Percentiles rank a stretch among this genome's conserved stretches.
Evolutionary conservation across 2,888 invertebrate genomes (phyloP).

Genomic region (Xestia rhomboidea): DNA sequence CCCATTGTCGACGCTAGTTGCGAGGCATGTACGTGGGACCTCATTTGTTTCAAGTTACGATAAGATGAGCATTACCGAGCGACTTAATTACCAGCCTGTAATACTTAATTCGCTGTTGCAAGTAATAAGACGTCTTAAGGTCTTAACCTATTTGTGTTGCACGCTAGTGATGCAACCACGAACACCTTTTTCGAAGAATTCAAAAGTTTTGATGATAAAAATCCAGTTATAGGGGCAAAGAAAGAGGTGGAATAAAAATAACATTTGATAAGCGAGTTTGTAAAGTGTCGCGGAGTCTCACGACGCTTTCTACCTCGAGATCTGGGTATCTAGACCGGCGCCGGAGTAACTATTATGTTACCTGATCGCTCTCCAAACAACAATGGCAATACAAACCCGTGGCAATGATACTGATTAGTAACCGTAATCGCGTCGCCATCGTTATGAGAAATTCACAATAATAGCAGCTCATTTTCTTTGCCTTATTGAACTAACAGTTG

Average conservation of each 20-base stretch:
- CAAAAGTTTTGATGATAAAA: not conserved
- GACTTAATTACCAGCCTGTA: conserved; percentile 45
- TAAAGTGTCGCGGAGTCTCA: conserved; percentile 66
- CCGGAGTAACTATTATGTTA: conserved; percentile 77
- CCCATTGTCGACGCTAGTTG: conserved; percentile 75
- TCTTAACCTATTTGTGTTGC: conserved; percentile 35
- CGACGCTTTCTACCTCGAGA: conserved; percentile 78
- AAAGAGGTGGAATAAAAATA: conserved; percentile 30
- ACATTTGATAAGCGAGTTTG: conserved; percentile 58
- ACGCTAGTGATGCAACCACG: conserved; percentile 27
- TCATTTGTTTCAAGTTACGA: conserved; percentile 59
- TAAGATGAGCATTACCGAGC: conserved; percentile 59
- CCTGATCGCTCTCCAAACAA: conserved; percentile 69
- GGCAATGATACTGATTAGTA: conserved; percentile 79
- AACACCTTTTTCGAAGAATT: conserved; percentile 13
- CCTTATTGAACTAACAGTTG: conserved; percentile 45
- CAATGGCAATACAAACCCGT: conserved; percentile 75
- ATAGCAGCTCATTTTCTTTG: conserved; percentile 54
- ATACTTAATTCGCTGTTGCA: conserved; percentile 42
- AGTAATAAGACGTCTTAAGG: conserved; percentile 32
- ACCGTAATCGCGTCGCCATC: conserved; percentile 60
- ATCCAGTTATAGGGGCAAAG: not conserved
- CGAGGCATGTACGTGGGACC: conserved; percentile 72
- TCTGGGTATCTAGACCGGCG: conserved; percentile 85
- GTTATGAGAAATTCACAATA: conserved; percentile 65